These are phyloP conservation scores for Mycteria americana DNA, from an alignment of 2,797 vertebrate genomes.

Conservation along the genomic window DNA sequence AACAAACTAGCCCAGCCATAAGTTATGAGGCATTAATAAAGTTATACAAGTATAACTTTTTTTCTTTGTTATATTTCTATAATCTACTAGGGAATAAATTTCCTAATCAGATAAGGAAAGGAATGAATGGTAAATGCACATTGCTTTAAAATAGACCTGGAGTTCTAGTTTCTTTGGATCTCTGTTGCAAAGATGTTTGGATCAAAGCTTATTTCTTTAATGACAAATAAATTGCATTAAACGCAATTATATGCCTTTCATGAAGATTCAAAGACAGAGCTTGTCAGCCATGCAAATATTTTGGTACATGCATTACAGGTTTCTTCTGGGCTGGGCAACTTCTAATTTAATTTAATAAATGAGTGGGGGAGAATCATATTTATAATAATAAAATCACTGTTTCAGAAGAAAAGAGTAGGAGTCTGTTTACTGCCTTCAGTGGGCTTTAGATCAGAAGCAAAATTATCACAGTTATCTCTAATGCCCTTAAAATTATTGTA, in stretches of 20 bases:
- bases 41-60: background rate
- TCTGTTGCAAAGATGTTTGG: conserved; percentile 63
- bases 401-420: conserved; percentile 48
- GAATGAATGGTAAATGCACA: conserved; percentile 53
- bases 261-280: conserved; percentile 66
- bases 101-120: conserved; percentile 16
- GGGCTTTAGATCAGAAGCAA: conserved; percentile 57
- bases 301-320: conserved; percentile 50
- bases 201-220: conserved; percentile 75
- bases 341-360: conserved; percentile 62
- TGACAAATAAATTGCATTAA: conserved; percentile 75
- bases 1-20: background rate
- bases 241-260: conserved; percentile 70
- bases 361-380: conserved; percentile 31
- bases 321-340: conserved; percentile 55
- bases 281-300: conserved; percentile 65
- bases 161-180: conserved; percentile 65
- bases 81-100: background rate
- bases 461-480: conserved; percentile 59
- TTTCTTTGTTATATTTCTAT: background rate
- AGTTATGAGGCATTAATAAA: background rate
- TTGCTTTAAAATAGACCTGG: conserved; percentile 71
- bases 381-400: conserved; percentile 57
- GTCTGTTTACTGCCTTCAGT: conserved; percentile 37
- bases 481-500: conserved; percentile 45